Evolutionary conservation across 2,797 vertebrate species (phyloP).

Genomic region (Carcharodon carcharias): DNA sequence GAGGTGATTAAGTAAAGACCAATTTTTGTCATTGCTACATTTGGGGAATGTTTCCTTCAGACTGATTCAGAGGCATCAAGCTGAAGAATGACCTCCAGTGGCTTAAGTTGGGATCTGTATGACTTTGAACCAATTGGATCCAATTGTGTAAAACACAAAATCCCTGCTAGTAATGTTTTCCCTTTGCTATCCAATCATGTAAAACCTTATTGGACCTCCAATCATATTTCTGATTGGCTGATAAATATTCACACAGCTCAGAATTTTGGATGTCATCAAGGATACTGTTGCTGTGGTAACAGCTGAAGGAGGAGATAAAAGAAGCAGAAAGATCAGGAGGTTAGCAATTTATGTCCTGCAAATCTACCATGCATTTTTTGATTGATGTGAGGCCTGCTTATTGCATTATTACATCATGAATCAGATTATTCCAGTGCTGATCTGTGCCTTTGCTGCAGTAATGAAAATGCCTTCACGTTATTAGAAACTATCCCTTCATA

Average conservation of each 20-base stretch:
- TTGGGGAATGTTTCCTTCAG: slow-evolving; percentile 46
- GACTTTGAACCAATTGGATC: slow-evolving; percentile 63
- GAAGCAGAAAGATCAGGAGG: slow-evolving; percentile 72
- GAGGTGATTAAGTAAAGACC: slow-evolving; percentile 35
- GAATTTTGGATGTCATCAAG: slow-evolving; percentile 57
- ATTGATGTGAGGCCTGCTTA: neutral
- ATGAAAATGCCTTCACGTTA: neutral
- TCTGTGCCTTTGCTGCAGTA: neutral
- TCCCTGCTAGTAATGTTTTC: slow-evolving; percentile 54
- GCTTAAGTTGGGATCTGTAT: slow-evolving; percentile 75
- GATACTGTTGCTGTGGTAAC: slow-evolving; percentile 50
- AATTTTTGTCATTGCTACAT: slow-evolving; percentile 43
- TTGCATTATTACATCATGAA: neutral
- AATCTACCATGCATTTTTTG: neutral
- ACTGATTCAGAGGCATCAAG: slow-evolving; percentile 49
- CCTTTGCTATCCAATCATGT: slow-evolving; percentile 54
- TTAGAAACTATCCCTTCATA: neutral
- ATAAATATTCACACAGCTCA: slow-evolving; percentile 60
- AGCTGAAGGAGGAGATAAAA: slow-evolving; percentile 62
- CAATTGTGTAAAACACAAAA: slow-evolving; percentile 59
- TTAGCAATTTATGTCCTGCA: slow-evolving; percentile 54
- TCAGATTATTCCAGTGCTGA: neutral
- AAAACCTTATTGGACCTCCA: slow-evolving; percentile 54
- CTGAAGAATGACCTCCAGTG: slow-evolving; percentile 75
- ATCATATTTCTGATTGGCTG: slow-evolving; percentile 66